Conservation (phyloP, 2,888 invertebrate genomes). For the Conus canariensis region DNA sequence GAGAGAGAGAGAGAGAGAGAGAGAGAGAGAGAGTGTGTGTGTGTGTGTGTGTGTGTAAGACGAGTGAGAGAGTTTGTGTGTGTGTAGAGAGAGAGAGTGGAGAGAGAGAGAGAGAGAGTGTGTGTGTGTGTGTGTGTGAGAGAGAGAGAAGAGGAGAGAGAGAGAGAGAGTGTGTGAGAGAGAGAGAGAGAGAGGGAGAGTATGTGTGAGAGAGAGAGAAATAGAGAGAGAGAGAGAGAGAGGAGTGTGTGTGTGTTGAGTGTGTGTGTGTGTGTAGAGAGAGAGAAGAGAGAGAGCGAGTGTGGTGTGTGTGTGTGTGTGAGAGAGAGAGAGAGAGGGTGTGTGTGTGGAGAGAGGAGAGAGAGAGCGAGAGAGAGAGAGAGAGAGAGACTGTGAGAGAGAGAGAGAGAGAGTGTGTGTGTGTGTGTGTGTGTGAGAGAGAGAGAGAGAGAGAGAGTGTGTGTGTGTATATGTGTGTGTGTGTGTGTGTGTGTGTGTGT, state of each 20-base stretch:
- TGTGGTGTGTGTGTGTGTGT: no score
- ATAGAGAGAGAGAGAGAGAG: not conserved
- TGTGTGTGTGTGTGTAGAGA: not conserved
- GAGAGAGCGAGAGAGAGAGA: no score
- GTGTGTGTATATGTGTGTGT: no score
- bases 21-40: not conserved
- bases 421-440: no score
- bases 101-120: not conserved
- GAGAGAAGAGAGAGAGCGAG: not conserved
- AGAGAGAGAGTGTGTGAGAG: not conserved
- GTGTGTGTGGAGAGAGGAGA: no score
- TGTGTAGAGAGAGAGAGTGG: not conserved
- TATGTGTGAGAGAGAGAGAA: no score
- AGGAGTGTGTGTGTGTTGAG: not conserved
- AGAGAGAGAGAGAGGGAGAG: not conserved
- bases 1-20: not conserved
- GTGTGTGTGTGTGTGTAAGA: not conserved
- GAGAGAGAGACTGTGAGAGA: no score
- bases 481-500: no score
- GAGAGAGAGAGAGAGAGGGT: no score
- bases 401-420: no score
- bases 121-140: not conserved
- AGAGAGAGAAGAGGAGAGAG: not conserved
- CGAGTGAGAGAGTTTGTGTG: no score
- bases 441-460: no score